Evolutionary conservation across 2,113 vertebrate species (phyloP), one percentile per base, ranked within the genome.

Genomic region (Chascanopsetta lugubris): DNA sequence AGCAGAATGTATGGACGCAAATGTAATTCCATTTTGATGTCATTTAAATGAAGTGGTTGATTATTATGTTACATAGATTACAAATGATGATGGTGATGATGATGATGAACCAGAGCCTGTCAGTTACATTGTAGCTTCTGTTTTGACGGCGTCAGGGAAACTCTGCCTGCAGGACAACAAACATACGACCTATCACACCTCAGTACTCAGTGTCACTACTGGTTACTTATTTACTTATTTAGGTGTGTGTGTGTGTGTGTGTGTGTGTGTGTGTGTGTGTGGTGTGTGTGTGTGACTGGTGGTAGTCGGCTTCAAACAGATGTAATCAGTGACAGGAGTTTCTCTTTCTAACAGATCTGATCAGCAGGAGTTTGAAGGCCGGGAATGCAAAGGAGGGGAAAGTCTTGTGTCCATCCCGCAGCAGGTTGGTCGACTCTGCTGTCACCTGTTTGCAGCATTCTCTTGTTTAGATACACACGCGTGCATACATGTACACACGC

Each of bases 291-390:
- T n/a, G n/a, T n/a, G n/a, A n/a, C n/a, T 56, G 27, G 45, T 11
- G 5, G 11, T 17, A 22, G 1, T 25, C 13, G 12, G 46, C 29
- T 24, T 55, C 22, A 51, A 45, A 60, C 49, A 51, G 29, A 78
- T 75, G 2, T 7, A 5, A 70, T 80, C 65, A 61, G 54, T 10
- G 18, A 3, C 3, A 20, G 42, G 18, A 45, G 11, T 10, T 43
- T 25, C 13, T 24, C 51, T 36, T 21, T 54, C 38, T 46, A 51
- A 59, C 53, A 50, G 40, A 80, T 74, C 3, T 6, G 8, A 73
- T 82, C 68, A 71, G 57, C 21, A 48, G 0, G 5, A 3, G 45
- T 45, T 24, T 9, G 60, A 43, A 17, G 20, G 22, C 22, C 21
- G 6, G 8, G 49, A 57, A 45, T 22, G 11, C 65, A 47, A 49